phyloP scores from a whole-genome alignment of 2,113 vertebrate genomes.

The Dasypus novemcinctus region DNA sequence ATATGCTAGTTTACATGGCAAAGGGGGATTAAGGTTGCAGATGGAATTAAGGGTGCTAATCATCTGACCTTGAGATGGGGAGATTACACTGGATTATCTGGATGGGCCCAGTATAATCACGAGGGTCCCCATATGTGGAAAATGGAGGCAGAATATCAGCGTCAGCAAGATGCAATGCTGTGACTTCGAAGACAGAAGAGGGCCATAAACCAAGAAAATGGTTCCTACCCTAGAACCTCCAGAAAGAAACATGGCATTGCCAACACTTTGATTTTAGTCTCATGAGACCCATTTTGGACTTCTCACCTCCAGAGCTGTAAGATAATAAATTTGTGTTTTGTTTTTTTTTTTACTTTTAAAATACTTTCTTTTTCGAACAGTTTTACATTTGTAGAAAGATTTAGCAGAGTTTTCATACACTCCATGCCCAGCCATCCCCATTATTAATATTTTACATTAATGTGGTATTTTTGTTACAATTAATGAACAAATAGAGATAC shows the following conservation, averaged over 20 bases:
- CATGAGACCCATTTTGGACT: background rate
- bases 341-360: too few relatives aligned
- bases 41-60: background rate
- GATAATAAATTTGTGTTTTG: background rate
- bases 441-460: too few relatives aligned
- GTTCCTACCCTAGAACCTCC: background rate
- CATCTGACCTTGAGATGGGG: background rate
- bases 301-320: background rate
- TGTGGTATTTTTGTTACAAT: too few relatives aligned
- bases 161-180: background rate
- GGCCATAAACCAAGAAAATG: background rate
- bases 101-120: background rate
- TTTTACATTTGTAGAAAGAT: too few relatives aligned
- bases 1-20: background rate
- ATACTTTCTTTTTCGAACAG: too few relatives aligned
- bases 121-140: background rate
- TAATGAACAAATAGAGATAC: too few relatives aligned
- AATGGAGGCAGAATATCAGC: background rate
- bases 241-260: background rate
- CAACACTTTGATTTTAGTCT: background rate
- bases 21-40: background rate
- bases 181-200: background rate
- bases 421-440: too few relatives aligned
- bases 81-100: background rate
- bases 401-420: too few relatives aligned